Conservation (phyloP, 2,888 invertebrate species). For the Drosophila formosana region DNA sequence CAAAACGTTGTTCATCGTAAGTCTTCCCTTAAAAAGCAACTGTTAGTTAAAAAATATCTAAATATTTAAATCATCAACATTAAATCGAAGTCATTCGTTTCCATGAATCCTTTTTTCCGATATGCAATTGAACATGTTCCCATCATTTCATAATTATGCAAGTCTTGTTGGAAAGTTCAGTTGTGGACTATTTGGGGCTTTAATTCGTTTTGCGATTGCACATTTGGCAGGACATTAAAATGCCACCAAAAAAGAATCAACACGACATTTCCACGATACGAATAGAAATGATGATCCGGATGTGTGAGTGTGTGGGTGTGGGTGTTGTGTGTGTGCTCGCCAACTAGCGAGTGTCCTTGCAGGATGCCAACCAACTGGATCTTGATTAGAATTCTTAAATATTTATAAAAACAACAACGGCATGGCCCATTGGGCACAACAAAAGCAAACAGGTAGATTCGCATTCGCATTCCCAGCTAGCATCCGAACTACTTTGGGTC, state of each 20-base stretch:
- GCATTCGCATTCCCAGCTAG: slow-evolving; percentile 5
- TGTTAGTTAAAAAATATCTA: too few relatives aligned
- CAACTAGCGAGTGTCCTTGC: slow-evolving; percentile 29
- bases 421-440: slow-evolving; percentile 37
- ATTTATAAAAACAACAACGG: slow-evolving; percentile 79
- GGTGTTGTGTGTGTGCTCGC: background rate
- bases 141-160: background rate
- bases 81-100: too few relatives aligned
- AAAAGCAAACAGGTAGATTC: slow-evolving; percentile 65
- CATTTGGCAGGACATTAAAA: slow-evolving; percentile 81
- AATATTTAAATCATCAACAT: too few relatives aligned
- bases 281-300: slow-evolving; percentile 20
- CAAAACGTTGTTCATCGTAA: too few relatives aligned
- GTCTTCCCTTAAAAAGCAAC: too few relatives aligned
- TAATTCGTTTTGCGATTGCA: slow-evolving; percentile 62
- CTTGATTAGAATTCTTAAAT: slow-evolving; percentile 85
- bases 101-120: background rate
- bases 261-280: slow-evolving; percentile 78
- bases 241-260: slow-evolving; percentile 81
- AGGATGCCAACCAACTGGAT: slow-evolving; percentile 68
- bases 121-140: background rate
- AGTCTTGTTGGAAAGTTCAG: slow-evolving; percentile 13
- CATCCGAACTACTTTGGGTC: slow-evolving; percentile 10
- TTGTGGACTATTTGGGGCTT: slow-evolving; percentile 29
- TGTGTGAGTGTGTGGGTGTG: background rate